A percentile compares a stretch with the other conserved stretches of the same genome.
Evolutionary conservation across 2,797 vertebrate species (phyloP).

Genomic region (Onychomys torridus): DNA sequence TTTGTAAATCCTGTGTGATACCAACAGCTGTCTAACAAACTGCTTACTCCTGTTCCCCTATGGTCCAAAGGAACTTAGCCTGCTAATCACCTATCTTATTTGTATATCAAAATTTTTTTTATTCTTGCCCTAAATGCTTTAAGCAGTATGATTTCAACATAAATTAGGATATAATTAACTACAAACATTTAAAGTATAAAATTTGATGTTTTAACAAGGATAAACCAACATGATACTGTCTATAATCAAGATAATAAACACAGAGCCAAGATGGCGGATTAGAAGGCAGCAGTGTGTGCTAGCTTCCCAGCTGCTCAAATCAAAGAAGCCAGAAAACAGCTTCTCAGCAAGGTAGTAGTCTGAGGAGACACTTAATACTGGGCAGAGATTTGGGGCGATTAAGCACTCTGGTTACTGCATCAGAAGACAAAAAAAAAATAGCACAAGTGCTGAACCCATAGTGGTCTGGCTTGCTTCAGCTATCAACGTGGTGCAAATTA

Average conservation of each 20-base stretch:
- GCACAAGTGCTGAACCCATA: neutral
- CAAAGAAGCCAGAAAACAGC: neutral
- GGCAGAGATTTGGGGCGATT: neutral
- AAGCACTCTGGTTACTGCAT: neutral
- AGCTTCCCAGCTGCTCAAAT: neutral
- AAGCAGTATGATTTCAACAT: neutral
- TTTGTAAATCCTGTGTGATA: neutral
- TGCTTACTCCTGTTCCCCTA: neutral
- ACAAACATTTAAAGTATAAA: neutral
- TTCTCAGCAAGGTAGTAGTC: neutral
- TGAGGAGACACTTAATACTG: neutral
- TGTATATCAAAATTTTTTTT: slow-evolving; percentile 1
- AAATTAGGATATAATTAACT: neutral
- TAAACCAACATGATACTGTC: neutral
- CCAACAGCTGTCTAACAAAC: neutral
- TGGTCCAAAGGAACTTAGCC: neutral
- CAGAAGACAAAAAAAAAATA: neutral
- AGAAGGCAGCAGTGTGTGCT: neutral
- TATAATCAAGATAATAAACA: slow-evolving; percentile 16
- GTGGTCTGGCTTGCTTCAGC: neutral
- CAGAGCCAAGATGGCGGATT: neutral
- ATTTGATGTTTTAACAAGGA: slow-evolving; percentile 3
- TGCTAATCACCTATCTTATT: neutral
- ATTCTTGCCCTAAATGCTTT: slow-evolving; percentile 18
- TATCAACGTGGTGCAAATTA: neutral